Evolutionary conservation across 2,113 vertebrate genomes (phyloP).

Genomic region (Callionymus lyra): DNA sequence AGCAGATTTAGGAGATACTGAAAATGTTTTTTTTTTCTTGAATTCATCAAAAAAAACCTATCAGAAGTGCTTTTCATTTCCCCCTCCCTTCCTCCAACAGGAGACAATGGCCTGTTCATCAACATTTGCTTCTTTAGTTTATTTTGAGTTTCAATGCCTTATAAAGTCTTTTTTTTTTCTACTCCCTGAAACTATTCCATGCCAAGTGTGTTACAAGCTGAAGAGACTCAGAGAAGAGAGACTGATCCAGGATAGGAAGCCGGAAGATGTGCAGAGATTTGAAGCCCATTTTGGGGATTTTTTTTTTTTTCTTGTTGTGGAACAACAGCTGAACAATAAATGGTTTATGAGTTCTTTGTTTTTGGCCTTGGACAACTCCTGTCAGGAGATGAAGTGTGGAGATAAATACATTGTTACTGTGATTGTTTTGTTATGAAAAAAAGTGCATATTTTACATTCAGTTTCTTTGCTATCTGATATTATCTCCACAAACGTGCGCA

Average conservation of each 20-base stretch:
- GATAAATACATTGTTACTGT: slow-evolving; percentile 69
- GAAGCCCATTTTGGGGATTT: slow-evolving; percentile 41
- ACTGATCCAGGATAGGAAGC: slow-evolving; percentile 43
- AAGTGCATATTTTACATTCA: slow-evolving; percentile 72
- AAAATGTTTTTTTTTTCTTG: slow-evolving; percentile 56
- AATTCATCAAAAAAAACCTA: slow-evolving; percentile 63
- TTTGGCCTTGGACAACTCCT: slow-evolving; percentile 58
- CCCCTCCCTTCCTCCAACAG: slow-evolving; percentile 51
- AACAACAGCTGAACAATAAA: slow-evolving; percentile 34
- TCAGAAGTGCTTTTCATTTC: slow-evolving; percentile 77
- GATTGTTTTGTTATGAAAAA: slow-evolving; percentile 71
- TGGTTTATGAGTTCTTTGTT: slow-evolving; percentile 36
- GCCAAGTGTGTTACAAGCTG: slow-evolving; percentile 41
- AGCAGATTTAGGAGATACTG: slow-evolving; percentile 61
- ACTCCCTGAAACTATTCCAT: slow-evolving; percentile 54
- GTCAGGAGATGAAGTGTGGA: slow-evolving; percentile 45
- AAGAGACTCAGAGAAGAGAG: slow-evolving; percentile 46
- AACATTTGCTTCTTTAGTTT: slow-evolving; percentile 60
- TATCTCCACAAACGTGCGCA: slow-evolving; percentile 60
- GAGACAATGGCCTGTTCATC: slow-evolving; percentile 64
- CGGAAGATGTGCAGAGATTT: slow-evolving; percentile 50
- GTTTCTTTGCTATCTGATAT: slow-evolving; percentile 63
- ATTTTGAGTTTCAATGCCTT: slow-evolving; percentile 71
- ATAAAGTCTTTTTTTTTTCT: slow-evolving; percentile 61
- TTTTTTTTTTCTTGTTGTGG: slow-evolving; percentile 46